These are phyloP conservation scores for Papilio glaucus DNA, from an alignment of 1,140 invertebrate genomes.

Conservation along the genomic window DNA sequence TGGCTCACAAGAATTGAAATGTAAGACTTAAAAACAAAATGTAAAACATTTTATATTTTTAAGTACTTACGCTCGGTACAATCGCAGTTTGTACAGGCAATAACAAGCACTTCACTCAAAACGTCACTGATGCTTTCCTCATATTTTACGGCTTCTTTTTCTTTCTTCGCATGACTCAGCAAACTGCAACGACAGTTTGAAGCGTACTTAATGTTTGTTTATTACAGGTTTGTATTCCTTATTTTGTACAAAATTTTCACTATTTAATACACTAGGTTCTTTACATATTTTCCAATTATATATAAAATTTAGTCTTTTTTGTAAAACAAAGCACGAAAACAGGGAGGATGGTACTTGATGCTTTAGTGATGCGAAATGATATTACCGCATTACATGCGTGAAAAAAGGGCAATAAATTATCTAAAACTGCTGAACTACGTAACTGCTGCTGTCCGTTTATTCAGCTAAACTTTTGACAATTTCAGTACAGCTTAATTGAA, in stretches of 20 bases:
- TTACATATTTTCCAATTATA: too few species aligned
- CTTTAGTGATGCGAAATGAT: too few species aligned
- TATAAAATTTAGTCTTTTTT: too few species aligned
- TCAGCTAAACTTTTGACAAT: too few species aligned
- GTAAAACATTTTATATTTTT: neutral
- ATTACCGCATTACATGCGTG: too few species aligned
- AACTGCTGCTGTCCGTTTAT: too few species aligned
- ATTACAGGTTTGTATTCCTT: neutral
- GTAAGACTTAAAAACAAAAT: neutral
- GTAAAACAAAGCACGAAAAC: too few species aligned
- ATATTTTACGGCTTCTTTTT: conserved; percentile 10
- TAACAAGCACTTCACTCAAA: conserved; percentile 11
- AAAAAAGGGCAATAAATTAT: too few species aligned
- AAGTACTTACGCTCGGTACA: conserved; percentile 16
- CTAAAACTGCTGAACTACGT: too few species aligned
- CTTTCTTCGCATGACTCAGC: conserved; percentile 1
- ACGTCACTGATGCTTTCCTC: conserved; percentile 18
- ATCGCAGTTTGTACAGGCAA: conserved; percentile 8
- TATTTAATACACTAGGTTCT: neutral
- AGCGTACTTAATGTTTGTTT: neutral
- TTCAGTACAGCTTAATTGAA: too few species aligned
- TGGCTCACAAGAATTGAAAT: neutral
- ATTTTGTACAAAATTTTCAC: neutral
- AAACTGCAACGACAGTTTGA: conserved; percentile 4
- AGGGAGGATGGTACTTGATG: too few species aligned